Percentiles rank a stretch among this genome's conserved stretches.
phyloP scores from a whole-genome alignment of 2,113 vertebrate genomes.

The Muntiacus muntjak region DNA sequence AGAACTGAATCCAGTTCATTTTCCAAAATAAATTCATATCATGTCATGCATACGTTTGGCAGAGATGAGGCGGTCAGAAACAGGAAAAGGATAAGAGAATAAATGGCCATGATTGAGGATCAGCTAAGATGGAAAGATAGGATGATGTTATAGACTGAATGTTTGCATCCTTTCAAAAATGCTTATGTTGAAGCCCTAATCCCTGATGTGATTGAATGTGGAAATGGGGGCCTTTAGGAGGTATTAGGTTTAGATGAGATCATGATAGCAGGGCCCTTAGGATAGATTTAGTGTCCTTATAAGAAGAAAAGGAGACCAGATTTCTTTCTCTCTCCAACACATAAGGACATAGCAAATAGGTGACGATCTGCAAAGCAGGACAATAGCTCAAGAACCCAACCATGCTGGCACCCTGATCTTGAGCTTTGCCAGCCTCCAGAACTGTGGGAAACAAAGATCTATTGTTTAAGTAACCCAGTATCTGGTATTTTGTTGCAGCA shows the following conservation, averaged over 20 bases:
- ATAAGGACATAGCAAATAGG: background rate
- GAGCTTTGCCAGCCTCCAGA: background rate
- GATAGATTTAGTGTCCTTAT: background rate
- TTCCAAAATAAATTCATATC: background rate
- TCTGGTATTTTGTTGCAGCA: background rate
- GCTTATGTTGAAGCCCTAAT: background rate
- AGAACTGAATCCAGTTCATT: background rate
- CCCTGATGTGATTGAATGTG: background rate
- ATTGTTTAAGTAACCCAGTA: background rate
- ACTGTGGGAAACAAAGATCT: background rate
- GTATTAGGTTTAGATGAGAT: background rate
- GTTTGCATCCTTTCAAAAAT: background rate
- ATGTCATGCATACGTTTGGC: background rate
- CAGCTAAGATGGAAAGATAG: background rate
- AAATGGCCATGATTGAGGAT: background rate
- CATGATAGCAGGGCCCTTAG: rapidly evolving
- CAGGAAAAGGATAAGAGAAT: background rate
- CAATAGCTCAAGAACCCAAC: background rate
- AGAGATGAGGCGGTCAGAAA: background rate
- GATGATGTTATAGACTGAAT: background rate
- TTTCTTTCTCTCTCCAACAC: background rate
- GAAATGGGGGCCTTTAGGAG: background rate
- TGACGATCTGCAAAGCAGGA: background rate
- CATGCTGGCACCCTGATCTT: background rate
- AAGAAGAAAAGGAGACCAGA: background rate